Conservation (phyloP, 2,888 invertebrate genomes). For the Coelinius sp. region DNA sequence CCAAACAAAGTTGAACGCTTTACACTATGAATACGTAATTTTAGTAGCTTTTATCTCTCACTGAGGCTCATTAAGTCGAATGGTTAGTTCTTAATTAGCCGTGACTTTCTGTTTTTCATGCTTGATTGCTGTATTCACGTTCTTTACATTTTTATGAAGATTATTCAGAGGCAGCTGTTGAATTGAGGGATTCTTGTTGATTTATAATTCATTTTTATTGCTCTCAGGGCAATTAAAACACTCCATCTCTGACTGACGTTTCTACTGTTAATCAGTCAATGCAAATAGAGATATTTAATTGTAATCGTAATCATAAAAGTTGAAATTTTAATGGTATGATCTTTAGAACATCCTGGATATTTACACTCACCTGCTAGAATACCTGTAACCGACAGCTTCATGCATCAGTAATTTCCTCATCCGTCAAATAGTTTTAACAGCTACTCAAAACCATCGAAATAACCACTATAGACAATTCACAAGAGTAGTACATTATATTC, state of each 20-base stretch:
- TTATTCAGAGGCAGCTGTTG: neutral
- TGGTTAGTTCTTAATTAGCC: conserved; percentile 2
- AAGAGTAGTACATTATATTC: neutral
- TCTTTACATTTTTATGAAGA: neutral
- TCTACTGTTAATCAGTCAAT: neutral
- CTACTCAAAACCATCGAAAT: neutral
- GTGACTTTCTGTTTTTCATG: neutral
- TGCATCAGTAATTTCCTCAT: neutral
- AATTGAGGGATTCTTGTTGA: neutral
- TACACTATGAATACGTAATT: conserved; percentile 57
- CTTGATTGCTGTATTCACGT: neutral
- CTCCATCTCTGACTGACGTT: neutral
- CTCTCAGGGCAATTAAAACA: neutral
- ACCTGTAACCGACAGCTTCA: neutral
- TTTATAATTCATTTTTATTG: conserved; percentile 12
- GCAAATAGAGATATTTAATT: neutral
- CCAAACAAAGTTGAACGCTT: conserved; percentile 52
- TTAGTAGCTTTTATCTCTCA: conserved; percentile 46
- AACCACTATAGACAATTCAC: neutral
- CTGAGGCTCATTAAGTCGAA: neutral
- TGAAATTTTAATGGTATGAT: too few species aligned
- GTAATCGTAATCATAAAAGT: too few species aligned
- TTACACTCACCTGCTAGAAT: neutral
- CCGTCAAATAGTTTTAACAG: conserved; percentile 1
- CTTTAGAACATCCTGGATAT: too few species aligned